Percentiles rank a stretch among this genome's conserved stretches.
phyloP scores from a whole-genome alignment of 2,888 invertebrate species.

The Heliconius ethilla region DNA sequence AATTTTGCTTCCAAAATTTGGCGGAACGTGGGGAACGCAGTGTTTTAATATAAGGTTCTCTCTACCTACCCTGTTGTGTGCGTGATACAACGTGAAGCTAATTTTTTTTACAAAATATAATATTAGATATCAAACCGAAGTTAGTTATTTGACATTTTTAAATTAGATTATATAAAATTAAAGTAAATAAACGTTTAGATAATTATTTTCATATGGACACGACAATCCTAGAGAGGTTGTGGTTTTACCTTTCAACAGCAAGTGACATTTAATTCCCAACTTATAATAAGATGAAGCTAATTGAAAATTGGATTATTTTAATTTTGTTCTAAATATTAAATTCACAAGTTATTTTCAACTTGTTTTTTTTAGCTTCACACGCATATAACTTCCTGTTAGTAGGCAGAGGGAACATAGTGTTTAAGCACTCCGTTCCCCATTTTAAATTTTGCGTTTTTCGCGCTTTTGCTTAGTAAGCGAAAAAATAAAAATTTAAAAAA shows the following conservation, averaged over 20 bases:
- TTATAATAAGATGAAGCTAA: conserved; percentile 12
- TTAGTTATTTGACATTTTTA: background rate
- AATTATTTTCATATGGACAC: conserved; percentile 15
- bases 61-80: too few relatives aligned
- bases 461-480: too few relatives aligned
- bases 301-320: background rate
- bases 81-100: too few relatives aligned
- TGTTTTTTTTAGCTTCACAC: background rate
- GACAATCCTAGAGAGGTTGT: conserved; percentile 28
- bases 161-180: background rate
- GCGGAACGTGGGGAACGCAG: too few relatives aligned
- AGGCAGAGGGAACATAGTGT: too few relatives aligned
- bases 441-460: too few relatives aligned
- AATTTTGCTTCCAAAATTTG: too few relatives aligned
- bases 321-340: background rate
- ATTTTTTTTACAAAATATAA: too few relatives aligned
- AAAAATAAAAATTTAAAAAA: too few relatives aligned
- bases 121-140: background rate
- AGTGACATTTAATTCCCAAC: conserved; percentile 34
- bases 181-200: background rate
- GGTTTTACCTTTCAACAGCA: conserved; percentile 29
- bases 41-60: too few relatives aligned
- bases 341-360: background rate
- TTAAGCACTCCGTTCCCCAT: too few relatives aligned
- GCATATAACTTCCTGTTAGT: too few relatives aligned